Percentiles rank a stretch among this genome's conserved stretches.
Evolutionary conservation across 1,140 invertebrate species (phyloP).

Genomic region (Pseudomyrmex pallidus): DNA sequence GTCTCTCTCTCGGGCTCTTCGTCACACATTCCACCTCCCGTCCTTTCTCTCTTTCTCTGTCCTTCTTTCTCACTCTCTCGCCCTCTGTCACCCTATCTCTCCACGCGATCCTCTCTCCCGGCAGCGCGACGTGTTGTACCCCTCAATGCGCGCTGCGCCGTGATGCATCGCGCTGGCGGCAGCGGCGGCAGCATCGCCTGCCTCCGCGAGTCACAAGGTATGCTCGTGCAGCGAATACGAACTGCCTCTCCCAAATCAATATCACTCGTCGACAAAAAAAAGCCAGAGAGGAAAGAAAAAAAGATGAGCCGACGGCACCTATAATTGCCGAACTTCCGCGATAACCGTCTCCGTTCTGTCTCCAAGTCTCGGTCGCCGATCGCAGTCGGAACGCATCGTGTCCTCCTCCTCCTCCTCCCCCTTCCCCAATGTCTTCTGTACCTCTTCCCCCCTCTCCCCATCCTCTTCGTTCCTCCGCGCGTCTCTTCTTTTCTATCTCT

Average conservation of each 20-base stretch:
- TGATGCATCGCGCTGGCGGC: conserved; percentile 80
- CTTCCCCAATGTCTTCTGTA: conserved; percentile 53
- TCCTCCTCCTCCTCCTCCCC: conserved; percentile 44
- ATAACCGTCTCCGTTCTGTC: conserved; percentile 74
- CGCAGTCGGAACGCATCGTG: conserved; percentile 34
- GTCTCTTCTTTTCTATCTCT: conserved; percentile 62
- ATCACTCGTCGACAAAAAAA: conserved; percentile 83
- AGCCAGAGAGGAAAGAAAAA: conserved; percentile 39
- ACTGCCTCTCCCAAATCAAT: conserved; percentile 85
- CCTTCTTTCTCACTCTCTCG: conserved; percentile 44
- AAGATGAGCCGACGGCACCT: conserved; percentile 71
- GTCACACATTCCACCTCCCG: not conserved
- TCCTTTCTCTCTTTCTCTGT: conserved; percentile 41
- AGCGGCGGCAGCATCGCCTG: conserved; percentile 71
- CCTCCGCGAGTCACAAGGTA: conserved; percentile 80
- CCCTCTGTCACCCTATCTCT: conserved; percentile 45
- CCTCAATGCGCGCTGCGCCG: conserved; percentile 79
- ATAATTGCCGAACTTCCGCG: conserved; percentile 78
- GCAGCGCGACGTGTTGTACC: conserved; percentile 62
- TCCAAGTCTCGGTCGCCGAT: conserved; percentile 44
- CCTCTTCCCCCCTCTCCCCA: conserved; percentile 49
- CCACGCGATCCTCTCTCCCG: conserved; percentile 51
- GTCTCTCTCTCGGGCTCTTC: conserved; percentile 23
- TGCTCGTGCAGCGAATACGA: conserved; percentile 82
- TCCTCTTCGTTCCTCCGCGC: conserved; percentile 59